Percentiles rank a stretch among this genome's conserved stretches.
phyloP scores from a whole-genome alignment of 1,140 invertebrate species.

The Coptotermes formosanus region DNA sequence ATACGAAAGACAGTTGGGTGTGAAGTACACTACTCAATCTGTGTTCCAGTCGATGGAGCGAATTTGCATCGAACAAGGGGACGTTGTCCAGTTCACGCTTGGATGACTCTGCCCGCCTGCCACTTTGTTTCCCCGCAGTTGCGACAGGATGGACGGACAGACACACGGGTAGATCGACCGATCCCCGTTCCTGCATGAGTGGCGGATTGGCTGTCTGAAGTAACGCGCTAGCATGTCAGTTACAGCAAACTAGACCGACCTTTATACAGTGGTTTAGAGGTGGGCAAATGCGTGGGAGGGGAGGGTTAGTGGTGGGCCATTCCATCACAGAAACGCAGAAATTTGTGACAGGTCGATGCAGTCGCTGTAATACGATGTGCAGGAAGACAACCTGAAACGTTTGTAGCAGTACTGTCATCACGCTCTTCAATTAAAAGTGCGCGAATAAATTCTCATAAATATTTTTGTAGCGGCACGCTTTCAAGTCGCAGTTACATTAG shows the following conservation, averaged over 20 bases:
- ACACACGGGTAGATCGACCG: background rate
- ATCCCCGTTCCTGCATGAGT: background rate
- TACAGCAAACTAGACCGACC: background rate
- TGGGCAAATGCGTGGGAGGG: background rate
- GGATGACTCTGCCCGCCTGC: background rate
- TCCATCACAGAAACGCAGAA: no score
- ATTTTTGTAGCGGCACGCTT: no score
- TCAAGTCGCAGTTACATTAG: no score
- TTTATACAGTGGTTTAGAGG: background rate
- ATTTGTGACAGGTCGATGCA: no score
- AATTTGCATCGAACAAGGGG: slow-evolving; percentile 10
- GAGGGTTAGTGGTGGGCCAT: no score
- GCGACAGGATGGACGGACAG: background rate
- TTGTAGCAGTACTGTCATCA: no score
- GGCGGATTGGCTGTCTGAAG: background rate
- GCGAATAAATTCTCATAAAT: no score
- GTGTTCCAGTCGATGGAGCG: slow-evolving; percentile 16
- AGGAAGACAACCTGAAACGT: no score
- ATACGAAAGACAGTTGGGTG: background rate
- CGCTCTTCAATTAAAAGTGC: no score
- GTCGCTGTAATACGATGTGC: no score
- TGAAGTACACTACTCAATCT: slow-evolving; percentile 10
- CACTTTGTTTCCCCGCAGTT: slow-evolving; percentile 7
- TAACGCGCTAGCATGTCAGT: background rate
- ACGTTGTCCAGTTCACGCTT: slow-evolving; percentile 13